phyloP scores from a whole-genome alignment of 1,140 invertebrate species.

The Phymorhynchus buccinoides region DNA sequence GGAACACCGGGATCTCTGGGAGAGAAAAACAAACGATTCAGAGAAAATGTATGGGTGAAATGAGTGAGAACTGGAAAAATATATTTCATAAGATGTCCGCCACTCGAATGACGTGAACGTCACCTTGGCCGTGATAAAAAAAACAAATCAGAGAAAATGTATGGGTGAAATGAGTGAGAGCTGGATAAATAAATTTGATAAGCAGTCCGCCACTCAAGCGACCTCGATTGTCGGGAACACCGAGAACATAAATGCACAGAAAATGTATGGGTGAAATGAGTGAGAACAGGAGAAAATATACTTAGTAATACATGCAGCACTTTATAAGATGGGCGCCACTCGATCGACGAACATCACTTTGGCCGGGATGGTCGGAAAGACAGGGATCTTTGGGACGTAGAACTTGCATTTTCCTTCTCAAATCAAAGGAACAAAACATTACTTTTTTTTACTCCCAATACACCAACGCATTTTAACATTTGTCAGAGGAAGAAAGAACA shows the following conservation, averaged over 20 bases:
- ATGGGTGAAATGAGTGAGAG: too few species aligned
- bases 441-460: too few species aligned
- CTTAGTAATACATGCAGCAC: too few species aligned
- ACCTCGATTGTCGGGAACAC: constrained; percentile 97
- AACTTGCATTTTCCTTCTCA: too few species aligned
- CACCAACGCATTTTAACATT: too few species aligned
- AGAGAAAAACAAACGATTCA: not conserved
- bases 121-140: constrained; percentile 91
- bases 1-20: constrained; percentile 95
- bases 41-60: constrained; percentile 81
- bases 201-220: constrained; percentile 90
- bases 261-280: constrained; percentile 82
- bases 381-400: constrained; percentile 93
- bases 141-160: constrained; percentile 80
- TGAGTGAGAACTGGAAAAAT: too few species aligned
- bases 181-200: constrained; percentile 84
- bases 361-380: constrained; percentile 97
- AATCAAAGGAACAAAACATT: too few species aligned
- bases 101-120: constrained; percentile 97
- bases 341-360: too few species aligned
- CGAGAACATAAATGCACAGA: constrained; percentile 89
- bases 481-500: too few species aligned
- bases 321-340: too few species aligned
- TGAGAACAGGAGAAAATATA: too few species aligned
- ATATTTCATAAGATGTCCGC: constrained; percentile 80